Base-by-base conservation (phyloP, 1,140 invertebrate species). In the Aphaenogaster floridana region DNA sequence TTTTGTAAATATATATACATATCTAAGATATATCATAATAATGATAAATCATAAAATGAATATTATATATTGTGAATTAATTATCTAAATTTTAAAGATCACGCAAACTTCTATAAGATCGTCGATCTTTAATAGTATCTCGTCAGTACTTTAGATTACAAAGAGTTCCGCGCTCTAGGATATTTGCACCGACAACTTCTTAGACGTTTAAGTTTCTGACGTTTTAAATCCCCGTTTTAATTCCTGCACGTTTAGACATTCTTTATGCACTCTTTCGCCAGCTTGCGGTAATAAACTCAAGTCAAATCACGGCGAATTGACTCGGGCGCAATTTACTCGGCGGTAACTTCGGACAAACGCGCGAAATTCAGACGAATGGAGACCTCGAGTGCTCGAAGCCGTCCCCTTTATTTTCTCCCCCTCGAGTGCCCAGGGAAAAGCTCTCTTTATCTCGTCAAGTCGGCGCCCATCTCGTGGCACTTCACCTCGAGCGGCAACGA, bases 391-490 rank as follows among this genome's bases (percentile, higher is more conserved):
- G 50, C 36, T 87, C 86, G 86, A 87, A 86, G 39, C 63, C 64
- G 7, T 86, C 59, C 39, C 36, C 69, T 83, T 71, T 84, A 74
- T 66, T 28, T 28, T 21, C 8, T 9, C 34, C 21, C 6, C 42
- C 9, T 15, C 13, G 63, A 61, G 36, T 9, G 36, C 63, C 42
- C 3, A 15, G 52, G n/a, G 28, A 52, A 66, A 57, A 74, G 59
- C 86, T 87, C 79, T 84, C 68, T 87, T 87, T 87, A 87, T 87
- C 80, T 87, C 80, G 48, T 87, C 86, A 64, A 87, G 79, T 87
- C 59, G 74, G 78, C 78, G 52, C 66, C 66, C 68, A 69, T 87
- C 78, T 28, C 66, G 50, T 28, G 72, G 39, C 74, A 66, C 74
- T 86, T 13, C 15, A 11, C 61, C 11, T 39, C 28, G 6, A 59